A percentile compares a stretch with the other conserved stretches of the same genome.
These are phyloP conservation scores for Sarcoramphus papa DNA, from an alignment of 2,797 vertebrate genomes.

Conservation along the genomic window DNA sequence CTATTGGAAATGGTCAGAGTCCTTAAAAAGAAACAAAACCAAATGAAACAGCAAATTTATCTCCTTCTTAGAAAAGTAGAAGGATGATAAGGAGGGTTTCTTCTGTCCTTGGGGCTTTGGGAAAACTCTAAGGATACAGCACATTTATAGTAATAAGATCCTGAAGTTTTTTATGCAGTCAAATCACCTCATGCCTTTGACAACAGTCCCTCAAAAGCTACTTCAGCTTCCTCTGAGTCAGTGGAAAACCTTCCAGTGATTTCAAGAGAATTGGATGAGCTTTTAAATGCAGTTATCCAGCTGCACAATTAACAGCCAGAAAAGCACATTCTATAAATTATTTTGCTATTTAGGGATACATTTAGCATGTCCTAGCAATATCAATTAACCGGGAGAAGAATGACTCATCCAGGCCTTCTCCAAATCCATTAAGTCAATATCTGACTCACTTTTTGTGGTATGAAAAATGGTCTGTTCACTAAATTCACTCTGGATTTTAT, in stretches of 20 bases:
- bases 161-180: not conserved
- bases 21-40: not conserved
- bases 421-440: slow-evolving; percentile 62
- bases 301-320: slow-evolving; percentile 59
- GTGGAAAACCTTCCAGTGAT: slow-evolving; percentile 56
- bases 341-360: slow-evolving; percentile 60
- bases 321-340: slow-evolving; percentile 66
- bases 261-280: slow-evolving; percentile 50
- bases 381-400: slow-evolving; percentile 50
- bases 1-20: slow-evolving; percentile 26
- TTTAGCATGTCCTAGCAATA: slow-evolving; percentile 54
- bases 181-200: slow-evolving; percentile 45
- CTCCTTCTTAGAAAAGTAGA: not conserved
- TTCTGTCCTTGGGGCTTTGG: not conserved
- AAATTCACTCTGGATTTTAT: slow-evolving; percentile 39
- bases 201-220: slow-evolving; percentile 44
- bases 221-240: slow-evolving; percentile 56
- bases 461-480: not conserved
- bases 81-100: not conserved
- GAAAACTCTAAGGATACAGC: not conserved
- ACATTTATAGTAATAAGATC: not conserved
- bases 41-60: not conserved
- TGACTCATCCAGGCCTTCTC: slow-evolving; percentile 55
- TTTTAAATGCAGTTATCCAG: slow-evolving; percentile 60
- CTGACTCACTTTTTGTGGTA: slow-evolving; percentile 52